Base-by-base conservation (phyloP, 2,888 invertebrate genomes). In the Onchidella celtica region DNA sequence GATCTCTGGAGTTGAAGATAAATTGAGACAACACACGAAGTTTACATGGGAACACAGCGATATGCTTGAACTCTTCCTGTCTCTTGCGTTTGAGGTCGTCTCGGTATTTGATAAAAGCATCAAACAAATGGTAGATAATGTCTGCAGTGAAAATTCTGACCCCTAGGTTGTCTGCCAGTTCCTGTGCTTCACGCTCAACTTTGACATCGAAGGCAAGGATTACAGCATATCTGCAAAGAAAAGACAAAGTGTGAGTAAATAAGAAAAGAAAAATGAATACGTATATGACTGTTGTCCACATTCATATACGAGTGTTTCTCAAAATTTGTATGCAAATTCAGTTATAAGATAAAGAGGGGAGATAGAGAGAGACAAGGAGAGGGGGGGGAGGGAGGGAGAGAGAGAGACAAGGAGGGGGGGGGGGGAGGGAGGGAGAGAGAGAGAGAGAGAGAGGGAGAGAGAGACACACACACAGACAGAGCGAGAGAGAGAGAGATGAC, bases 171-270 rank as follows among this genome's bases (percentile, higher is more conserved):
- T 99, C 99, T 0, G 99, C 99, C 93, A 99, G 94, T 91, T 99
- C 98, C 94, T 99, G 99, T 1, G 99, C 99, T 92, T 99, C 99
- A 82, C 97, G 95, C 93, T 99, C 99, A 79, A 99, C 96, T 95
- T 98, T 98, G 29, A 99, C 99, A 94, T 99, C 99, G 93, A 99
- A 99, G n/a, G 99, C 99, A 88, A 99, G 95, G 92, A 99, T 99
- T 82, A 97, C 97, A 73, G 99, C 99, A 94, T 96, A 97, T 93
- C 97, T 97, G 93, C 0, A 27, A 6, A 27, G 11, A 34, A 40
- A 40, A 9, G 38, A 27, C 34, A n/a, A 24, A 11, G 34, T 32
- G 38, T 70, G 11, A 27, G n/a, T n/a, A n/a, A n/a, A n/a, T n/a
- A n/a, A n/a, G n/a, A 63, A 63, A 24, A 63, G 32, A 34, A 68